phyloP scores from a whole-genome alignment of 2,797 vertebrate genomes.

The Alectoris magna region DNA sequence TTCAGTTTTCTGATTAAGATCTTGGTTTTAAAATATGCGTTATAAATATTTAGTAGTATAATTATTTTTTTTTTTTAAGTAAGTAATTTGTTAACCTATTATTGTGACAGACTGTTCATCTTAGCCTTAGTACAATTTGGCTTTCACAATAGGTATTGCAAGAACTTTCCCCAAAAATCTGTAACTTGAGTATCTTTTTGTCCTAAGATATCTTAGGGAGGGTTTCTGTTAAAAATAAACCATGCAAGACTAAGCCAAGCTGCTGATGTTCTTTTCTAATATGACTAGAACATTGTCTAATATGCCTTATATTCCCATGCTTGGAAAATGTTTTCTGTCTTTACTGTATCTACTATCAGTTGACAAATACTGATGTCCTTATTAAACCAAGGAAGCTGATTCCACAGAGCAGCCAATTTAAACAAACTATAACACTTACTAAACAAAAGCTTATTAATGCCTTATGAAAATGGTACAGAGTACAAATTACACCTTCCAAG shows the following conservation, averaged over 20 bases:
- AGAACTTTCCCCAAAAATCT: background rate
- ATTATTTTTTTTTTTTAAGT: background rate
- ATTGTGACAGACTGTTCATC: background rate
- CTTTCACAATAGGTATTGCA: background rate
- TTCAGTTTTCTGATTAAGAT: background rate
- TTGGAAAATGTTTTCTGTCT: background rate
- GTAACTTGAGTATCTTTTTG: background rate
- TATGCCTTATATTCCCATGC: background rate
- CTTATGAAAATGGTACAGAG: background rate
- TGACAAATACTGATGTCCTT: background rate
- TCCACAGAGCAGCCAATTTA: accelerated
- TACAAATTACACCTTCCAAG: background rate
- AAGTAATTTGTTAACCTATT: background rate
- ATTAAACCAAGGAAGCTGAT: background rate
- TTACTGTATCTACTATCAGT: background rate
- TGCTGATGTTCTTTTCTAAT: background rate
- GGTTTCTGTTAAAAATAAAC: background rate
- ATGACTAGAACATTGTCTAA: accelerated
- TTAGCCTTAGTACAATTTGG: background rate
- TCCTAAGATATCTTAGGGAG: background rate
- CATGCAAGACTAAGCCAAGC: background rate
- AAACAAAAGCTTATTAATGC: background rate
- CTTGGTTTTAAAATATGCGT: background rate
- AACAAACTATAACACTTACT: background rate
- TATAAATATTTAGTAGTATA: constrained; percentile 23